phyloP scores from a whole-genome alignment of 2,113 vertebrate genomes.

The Nanorana parkeri region DNA sequence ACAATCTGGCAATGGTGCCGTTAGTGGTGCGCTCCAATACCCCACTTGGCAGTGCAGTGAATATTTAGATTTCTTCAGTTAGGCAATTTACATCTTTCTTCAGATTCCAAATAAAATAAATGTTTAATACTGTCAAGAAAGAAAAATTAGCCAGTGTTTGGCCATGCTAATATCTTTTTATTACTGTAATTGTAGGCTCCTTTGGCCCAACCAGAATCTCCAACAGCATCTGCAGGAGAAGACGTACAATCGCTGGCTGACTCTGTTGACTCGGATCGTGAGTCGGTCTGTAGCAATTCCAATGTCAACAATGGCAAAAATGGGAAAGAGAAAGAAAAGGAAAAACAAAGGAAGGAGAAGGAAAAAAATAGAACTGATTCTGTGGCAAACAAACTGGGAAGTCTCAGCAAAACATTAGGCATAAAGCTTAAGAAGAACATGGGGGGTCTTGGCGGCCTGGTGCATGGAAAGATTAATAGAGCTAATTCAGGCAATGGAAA shows the following conservation, averaged over 20 bases:
- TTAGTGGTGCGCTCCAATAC: too few relatives aligned
- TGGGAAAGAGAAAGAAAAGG: constrained; percentile 88
- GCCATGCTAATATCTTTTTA: background rate
- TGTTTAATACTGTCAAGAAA: too few relatives aligned
- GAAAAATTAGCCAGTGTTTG: background rate
- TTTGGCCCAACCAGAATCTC: constrained; percentile 96
- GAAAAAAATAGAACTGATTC: constrained; percentile 93
- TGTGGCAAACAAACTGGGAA: constrained; percentile 97
- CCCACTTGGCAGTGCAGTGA: too few relatives aligned
- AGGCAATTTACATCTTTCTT: too few relatives aligned
- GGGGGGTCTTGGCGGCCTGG: constrained; percentile 94
- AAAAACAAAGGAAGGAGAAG: constrained; percentile 94
- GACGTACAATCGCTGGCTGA: constrained; percentile 96
- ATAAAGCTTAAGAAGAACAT: constrained; percentile 98
- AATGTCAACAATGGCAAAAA: constrained; percentile 91
- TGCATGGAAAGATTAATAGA: constrained; percentile 94
- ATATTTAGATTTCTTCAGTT: too few relatives aligned
- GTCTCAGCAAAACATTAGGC: constrained; percentile 95
- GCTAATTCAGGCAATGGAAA: constrained; percentile 86
- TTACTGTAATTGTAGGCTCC: constrained; percentile 81
- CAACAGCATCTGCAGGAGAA: constrained; percentile 94
- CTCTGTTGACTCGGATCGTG: constrained; percentile 95
- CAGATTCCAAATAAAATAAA: too few relatives aligned
- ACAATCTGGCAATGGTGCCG: too few relatives aligned
- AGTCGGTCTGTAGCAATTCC: constrained; percentile 96